These are phyloP conservation scores for Peromyscus polionotus DNA, from an alignment of 2,113 vertebrate genomes.

Conservation along the genomic window DNA sequence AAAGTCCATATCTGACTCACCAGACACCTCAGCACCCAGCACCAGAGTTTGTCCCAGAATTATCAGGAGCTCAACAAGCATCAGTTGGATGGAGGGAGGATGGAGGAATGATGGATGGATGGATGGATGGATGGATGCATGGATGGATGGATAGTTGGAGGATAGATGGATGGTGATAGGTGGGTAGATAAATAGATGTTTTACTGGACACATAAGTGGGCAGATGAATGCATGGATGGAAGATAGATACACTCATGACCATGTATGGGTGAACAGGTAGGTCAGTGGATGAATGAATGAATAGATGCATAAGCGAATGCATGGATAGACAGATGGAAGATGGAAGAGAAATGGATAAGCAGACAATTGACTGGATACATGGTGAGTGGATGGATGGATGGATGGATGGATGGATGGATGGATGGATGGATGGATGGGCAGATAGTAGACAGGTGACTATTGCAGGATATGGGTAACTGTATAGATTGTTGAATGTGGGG, in stretches of 20 bases:
- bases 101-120: no score
- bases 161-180: background rate
- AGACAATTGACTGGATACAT: rapidly evolving
- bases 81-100: background rate
- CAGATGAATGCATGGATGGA: no score
- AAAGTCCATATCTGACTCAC: background rate
- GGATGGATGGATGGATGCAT: no score
- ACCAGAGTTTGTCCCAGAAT: background rate
- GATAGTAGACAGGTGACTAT: background rate
- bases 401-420: no score
- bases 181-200: background rate
- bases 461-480: background rate
- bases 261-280: no score
- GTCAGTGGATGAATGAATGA: background rate
- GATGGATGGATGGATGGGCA: background rate
- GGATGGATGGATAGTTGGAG: background rate
- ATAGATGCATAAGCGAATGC: background rate
- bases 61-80: background rate
- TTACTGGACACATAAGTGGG: background rate
- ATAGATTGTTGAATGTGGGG: background rate
- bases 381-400: no score
- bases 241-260: background rate
- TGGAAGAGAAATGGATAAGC: background rate
- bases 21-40: background rate
- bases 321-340: background rate